phyloP scores from a whole-genome alignment of 2,113 vertebrate species.

The Nycticebus coucang region DNA sequence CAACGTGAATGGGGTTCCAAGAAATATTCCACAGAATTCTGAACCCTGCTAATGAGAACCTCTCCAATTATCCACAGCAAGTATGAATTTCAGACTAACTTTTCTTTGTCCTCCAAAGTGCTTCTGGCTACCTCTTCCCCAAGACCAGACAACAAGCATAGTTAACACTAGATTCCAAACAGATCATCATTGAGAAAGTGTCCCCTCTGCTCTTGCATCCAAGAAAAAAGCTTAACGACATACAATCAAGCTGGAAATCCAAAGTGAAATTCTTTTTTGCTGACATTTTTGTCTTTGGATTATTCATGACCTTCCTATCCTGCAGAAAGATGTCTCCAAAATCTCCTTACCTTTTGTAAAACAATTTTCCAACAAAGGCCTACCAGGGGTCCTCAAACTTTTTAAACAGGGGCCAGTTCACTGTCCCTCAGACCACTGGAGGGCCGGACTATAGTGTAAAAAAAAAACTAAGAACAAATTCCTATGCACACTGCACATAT shows the following conservation, averaged over 20 bases:
- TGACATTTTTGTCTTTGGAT: conserved; percentile 18
- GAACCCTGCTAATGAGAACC: not conserved
- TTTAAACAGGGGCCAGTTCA: no score
- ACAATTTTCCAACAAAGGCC: not conserved
- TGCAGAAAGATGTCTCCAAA: not conserved
- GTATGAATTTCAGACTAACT: not conserved
- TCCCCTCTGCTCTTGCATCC: not conserved
- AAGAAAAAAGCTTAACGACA: not conserved
- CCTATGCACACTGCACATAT: no score
- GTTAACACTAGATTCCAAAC: not conserved
- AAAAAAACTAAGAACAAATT: no score
- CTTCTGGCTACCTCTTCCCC: not conserved
- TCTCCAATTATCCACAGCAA: not conserved
- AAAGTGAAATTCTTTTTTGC: not conserved
- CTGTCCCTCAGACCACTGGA: no score
- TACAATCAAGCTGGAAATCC: not conserved
- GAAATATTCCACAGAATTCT: not conserved
- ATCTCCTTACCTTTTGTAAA: not conserved
- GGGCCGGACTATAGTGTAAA: no score
- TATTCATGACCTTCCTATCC: not conserved
- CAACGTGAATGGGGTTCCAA: not conserved
- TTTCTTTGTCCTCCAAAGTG: not conserved
- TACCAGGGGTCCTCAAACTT: no score
- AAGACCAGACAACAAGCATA: not conserved
- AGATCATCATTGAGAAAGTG: not conserved